Base-by-base conservation (phyloP, 2,113 vertebrate species). In the Ivindomyrus marchei region DNA sequence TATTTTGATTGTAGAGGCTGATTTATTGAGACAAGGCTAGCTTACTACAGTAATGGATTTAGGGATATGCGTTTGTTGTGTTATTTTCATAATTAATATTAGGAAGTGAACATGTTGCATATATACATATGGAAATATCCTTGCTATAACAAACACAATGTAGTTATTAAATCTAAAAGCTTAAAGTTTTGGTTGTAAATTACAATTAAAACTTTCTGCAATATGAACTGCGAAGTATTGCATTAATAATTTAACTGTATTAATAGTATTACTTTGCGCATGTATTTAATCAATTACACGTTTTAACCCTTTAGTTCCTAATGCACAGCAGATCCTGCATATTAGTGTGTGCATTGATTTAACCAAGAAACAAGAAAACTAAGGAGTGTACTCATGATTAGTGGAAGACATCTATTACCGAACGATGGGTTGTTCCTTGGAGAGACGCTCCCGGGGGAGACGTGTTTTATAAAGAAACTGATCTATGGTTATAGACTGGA, bases 1-100 rank as follows among this genome's bases (percentile, higher is more conserved):
- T 96, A 95, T 97, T 98, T 98, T 99, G 97, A 97, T 98, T 97
- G 97, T 97, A 97, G 97, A 98, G 96, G 96, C 96, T 97, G 97
- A 97, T 97, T 98, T 98, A 98, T 98, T 97, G 97, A 97, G 97
- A 97, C 96, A 97, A 97, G 95, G 97, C 96, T 96, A 96, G 96
- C 95, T 97, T 97, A 97, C 96, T 97, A 97, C 96, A 97, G 96
- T 98, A 98, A 97, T 97, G 96, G 96, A 97, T 97, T 98, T 97
- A 97, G 96, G 39, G 97, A 96, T 98, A 95, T 97, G 97, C 96
- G 97, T 97, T 97, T 97, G 95, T 96, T 97, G 90, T 97, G 95
- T 97, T 97, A 97, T 97, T 96, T 98, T 95, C 95, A 97, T 98
- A 98, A 98, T 98, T 97, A 97, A 97, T 97, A 97, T 95, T 95